A percentile compares a stretch with the other conserved stretches of the same genome.
phyloP scores from a whole-genome alignment of 2,888 invertebrate species.

The Leucophenga maculata region DNA sequence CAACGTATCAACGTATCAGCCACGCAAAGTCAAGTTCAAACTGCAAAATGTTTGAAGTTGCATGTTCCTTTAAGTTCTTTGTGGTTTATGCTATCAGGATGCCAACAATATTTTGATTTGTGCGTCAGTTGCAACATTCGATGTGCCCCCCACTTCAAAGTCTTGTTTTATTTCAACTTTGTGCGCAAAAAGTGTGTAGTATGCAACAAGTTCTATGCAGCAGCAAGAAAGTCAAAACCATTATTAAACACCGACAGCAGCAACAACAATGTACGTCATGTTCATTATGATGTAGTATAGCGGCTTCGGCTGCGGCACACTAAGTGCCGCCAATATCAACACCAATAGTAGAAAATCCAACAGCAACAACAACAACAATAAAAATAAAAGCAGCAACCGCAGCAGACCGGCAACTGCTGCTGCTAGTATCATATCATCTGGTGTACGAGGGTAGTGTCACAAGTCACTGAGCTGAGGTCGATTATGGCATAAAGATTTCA shows the following conservation, averaged over 20 bases:
- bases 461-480: too few relatives aligned
- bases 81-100: too few relatives aligned
- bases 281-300: constrained; percentile 30
- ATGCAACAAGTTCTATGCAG: constrained; percentile 1
- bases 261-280: constrained; percentile 3
- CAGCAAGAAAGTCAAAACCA: neutral
- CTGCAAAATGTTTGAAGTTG: too few relatives aligned
- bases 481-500: too few relatives aligned
- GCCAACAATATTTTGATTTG: constrained; percentile 11
- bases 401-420: neutral
- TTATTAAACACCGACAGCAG: neutral
- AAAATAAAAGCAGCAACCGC: neutral
- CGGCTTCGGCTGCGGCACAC: constrained; percentile 6
- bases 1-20: too few relatives aligned
- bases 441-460: too few relatives aligned
- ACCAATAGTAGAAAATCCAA: constrained; percentile 9
- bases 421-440: neutral
- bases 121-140: neutral
- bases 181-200: neutral
- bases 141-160: too few relatives aligned
- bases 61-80: too few relatives aligned
- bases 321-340: constrained; percentile 25
- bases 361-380: neutral
- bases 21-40: too few relatives aligned
- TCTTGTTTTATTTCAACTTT: neutral